Evolutionary conservation across 2,888 invertebrate genomes (phyloP).

Genomic region (Actias luna): DNA sequence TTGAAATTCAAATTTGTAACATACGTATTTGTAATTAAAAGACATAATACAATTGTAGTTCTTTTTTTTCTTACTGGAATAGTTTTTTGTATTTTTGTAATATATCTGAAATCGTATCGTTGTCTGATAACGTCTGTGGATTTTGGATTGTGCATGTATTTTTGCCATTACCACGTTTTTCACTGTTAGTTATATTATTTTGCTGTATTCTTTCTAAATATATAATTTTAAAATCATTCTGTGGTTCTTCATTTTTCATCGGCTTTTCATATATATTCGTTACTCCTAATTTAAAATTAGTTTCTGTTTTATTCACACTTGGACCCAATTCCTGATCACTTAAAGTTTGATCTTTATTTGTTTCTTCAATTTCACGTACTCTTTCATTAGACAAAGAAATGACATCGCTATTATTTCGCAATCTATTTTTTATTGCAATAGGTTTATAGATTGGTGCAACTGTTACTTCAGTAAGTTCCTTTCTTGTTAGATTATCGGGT

Average conservation of each 20-base stretch:
- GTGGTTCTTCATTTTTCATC: not conserved
- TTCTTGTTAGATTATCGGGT: not conserved
- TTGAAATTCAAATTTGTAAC: too few species aligned
- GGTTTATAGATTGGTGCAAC: not conserved
- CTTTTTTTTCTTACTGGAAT: conserved; percentile 42
- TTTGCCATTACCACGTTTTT: not conserved
- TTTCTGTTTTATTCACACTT: not conserved
- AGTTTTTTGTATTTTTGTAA: conserved; percentile 55
- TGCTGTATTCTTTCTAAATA: not conserved
- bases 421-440: not conserved
- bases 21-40: too few species aligned
- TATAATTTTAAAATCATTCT: not conserved
- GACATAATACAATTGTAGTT: not conserved
- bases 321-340: not conserved
- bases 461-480: not conserved
- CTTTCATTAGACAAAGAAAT: not conserved
- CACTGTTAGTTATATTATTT: not conserved
- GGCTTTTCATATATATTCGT: not conserved
- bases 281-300: not conserved
- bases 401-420: not conserved
- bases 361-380: not conserved
- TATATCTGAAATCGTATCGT: conserved; percentile 41
- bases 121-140: not conserved
- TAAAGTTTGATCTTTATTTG: not conserved
- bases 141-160: not conserved